Evolutionary conservation across 2,888 invertebrate species (phyloP).

Genomic region (Schrankia costaestrigalis): DNA sequence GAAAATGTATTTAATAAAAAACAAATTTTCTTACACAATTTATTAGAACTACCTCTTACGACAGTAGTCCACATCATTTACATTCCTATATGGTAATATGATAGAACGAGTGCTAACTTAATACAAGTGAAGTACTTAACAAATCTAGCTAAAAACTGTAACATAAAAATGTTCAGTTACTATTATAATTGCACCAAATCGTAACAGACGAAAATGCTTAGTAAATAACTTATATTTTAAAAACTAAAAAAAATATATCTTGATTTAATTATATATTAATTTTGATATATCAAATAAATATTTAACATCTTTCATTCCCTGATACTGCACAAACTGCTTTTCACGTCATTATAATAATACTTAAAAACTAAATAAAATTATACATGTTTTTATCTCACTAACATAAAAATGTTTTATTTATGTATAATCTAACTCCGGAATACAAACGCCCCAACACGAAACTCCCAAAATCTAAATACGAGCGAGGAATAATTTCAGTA

Average conservation of each 20-base stretch:
- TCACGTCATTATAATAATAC: conserved; percentile 44
- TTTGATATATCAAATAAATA: conserved; percentile 63
- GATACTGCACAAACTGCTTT: conserved; percentile 26
- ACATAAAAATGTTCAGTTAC: conserved; percentile 49
- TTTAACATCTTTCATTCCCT: conserved; percentile 31
- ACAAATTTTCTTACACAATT: conserved; percentile 50
- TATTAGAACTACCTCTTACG: conserved; percentile 61
- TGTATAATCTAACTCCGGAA: conserved; percentile 26
- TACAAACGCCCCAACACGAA: no score
- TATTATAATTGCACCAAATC: conserved; percentile 71
- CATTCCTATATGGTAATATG: conserved; percentile 46
- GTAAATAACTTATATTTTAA: conserved; percentile 40
- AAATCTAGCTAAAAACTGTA: conserved; percentile 47
- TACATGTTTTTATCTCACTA: conserved; percentile 56
- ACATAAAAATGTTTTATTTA: conserved; percentile 36
- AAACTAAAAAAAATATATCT: conserved; percentile 42
- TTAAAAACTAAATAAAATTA: conserved; percentile 52
- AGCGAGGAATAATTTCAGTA: conserved; percentile 57
- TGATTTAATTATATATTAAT: conserved; percentile 53
- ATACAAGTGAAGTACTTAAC: conserved; percentile 43
- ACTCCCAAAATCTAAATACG: conserved; percentile 25
- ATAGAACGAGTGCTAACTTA: conserved; percentile 43
- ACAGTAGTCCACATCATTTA: conserved; percentile 47
- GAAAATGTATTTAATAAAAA: conserved; percentile 32
- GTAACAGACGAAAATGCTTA: conserved; percentile 63